phyloP scores from a whole-genome alignment of 2,797 vertebrate genomes.

The Amblyopsis hoosieri region DNA sequence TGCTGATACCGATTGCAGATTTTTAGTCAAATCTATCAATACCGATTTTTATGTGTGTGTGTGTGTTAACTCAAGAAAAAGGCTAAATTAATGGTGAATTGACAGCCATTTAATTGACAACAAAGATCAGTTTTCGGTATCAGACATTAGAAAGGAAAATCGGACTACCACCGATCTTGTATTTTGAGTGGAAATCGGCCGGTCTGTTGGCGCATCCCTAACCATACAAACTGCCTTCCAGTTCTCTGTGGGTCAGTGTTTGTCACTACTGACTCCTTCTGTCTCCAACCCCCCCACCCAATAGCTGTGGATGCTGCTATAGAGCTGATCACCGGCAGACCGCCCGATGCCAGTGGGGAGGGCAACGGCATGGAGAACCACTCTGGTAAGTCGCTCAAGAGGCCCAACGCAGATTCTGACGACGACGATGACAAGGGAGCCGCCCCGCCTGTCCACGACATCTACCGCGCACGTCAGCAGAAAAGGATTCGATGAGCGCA shows the following conservation, averaged over 20 bases:
- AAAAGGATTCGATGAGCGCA: conserved; percentile 92
- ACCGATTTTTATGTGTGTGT: no score
- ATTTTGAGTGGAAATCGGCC: no score
- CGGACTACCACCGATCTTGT: no score
- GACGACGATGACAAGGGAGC: conserved; percentile 98
- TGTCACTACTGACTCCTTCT: conserved; percentile 8
- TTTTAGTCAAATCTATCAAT: no score
- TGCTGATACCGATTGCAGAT: no score
- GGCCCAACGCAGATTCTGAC: conserved; percentile 94
- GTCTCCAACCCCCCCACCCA: background rate
- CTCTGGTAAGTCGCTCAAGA: conserved; percentile 89
- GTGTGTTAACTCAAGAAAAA: no score
- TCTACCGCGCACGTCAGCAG: conserved; percentile 96
- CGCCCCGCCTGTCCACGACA: conserved; percentile 94
- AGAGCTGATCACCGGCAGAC: conserved; percentile 90
- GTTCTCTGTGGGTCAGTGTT: background rate
- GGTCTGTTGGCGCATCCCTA: no score
- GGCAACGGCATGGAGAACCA: conserved; percentile 96
- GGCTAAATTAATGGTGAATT: no score
- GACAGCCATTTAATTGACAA: no score
- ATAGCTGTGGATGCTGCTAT: conserved; percentile 93
- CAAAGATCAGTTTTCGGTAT: no score
- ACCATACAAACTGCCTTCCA: background rate
- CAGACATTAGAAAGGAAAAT: no score
- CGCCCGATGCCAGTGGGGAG: conserved; percentile 86